A percentile compares a stretch with the other conserved stretches of the same genome.
Evolutionary conservation across 2,888 invertebrate species (phyloP).

Genomic region (Eupithecia subfuscata): DNA sequence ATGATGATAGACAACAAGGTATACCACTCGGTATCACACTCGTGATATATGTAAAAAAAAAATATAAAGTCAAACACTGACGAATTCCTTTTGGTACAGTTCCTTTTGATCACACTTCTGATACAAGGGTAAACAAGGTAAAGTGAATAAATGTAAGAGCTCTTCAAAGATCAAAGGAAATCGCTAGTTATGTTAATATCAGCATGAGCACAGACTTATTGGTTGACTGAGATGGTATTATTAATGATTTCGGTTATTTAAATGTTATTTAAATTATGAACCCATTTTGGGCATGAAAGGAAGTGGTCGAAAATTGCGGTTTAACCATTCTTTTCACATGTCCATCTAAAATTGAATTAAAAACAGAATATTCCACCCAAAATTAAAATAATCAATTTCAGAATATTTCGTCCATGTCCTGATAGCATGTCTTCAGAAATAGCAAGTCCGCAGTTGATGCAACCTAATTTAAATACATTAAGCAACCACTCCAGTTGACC

Average conservation of each 20-base stretch:
- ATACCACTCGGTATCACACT: no score
- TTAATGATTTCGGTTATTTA: not conserved
- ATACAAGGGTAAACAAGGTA: conserved; percentile 41
- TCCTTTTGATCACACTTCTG: conserved; percentile 30
- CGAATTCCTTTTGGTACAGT: no score
- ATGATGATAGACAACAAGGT: no score
- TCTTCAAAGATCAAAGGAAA: conserved; percentile 30
- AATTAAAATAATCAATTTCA: no score
- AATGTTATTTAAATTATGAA: not conserved
- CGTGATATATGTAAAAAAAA: no score
- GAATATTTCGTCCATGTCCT: not conserved
- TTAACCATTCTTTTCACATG: not conserved
- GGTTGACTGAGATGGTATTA: not conserved
- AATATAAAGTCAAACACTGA: no score
- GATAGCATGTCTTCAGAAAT: not conserved
- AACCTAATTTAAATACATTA: not conserved
- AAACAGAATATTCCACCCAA: no score
- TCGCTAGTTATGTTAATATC: conserved; percentile 28
- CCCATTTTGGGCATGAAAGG: not conserved
- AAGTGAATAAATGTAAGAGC: conserved; percentile 40
- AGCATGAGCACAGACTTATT: not conserved
- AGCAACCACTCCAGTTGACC: not conserved
- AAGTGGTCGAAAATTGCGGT: not conserved
- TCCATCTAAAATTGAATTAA: no score
- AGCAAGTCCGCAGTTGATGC: not conserved